Base-by-base conservation (phyloP, 2,888 invertebrate species). In the Andrena chrysosceles region DNA sequence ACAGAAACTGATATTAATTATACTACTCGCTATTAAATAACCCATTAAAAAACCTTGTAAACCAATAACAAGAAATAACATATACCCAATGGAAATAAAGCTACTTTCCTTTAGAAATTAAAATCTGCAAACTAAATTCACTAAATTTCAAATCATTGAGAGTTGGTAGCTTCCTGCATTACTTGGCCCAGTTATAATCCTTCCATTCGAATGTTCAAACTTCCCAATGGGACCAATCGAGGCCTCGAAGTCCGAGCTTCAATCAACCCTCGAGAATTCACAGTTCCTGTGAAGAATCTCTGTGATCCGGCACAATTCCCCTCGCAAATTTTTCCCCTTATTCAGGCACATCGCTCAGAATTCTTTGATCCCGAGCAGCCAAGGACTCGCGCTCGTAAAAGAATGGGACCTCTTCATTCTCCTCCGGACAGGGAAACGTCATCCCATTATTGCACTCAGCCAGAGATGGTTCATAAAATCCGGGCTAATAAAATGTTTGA, bases 401-500 rank as follows among this genome's bases (percentile, higher is more conserved):
- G 20, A 31, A 42, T 42, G 76, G 23, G 33, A 48, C 54, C 31
- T 4, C 29, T 10, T 48, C 23, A 7, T 23, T 6, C 26, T 20
- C 31, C 13, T 10, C 5, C 16, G 6, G 48, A 23, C 16, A 54
- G 16, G 13, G 6, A 26, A 54, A 10, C 7, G 8, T 26, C 59
- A 49, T 60, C 8, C 29, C 66, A 52, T 67, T 20, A 67, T 23
- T 60, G 35, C 35, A 26, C 35, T 49, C 16, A 23, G 8, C 6
- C n/a, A n/a, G 26, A n/a, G 23, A 66, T 49, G 67, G 26, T 29
- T 33, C 69, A 49, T 49, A 62, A 80, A 71, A 31, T 54, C 33
- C 48, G 2, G 4, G 62, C 48, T 48, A 69, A 68, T 63, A 75
- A 75, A 69, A 63, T 68, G 49, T 59, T 35, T 26, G 62, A 49